Evolutionary conservation across 2,888 invertebrate species (phyloP), one percentile per base, ranked within the genome.

Genomic region (Spatulosminthurus flaviceps): DNA sequence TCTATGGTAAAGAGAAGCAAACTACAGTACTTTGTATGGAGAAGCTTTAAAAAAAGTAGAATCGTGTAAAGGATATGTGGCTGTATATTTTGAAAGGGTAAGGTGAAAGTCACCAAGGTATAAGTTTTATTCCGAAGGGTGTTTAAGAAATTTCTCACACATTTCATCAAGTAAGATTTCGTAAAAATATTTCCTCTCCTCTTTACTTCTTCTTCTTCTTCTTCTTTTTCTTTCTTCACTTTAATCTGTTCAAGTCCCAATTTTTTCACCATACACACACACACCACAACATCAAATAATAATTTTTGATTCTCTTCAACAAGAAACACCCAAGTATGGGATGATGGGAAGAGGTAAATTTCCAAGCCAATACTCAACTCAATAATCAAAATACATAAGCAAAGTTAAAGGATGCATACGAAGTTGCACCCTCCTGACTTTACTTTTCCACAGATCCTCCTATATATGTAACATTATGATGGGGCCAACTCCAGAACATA

Each of bases 121-220:
- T 51, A 2, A 29, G 11, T 42, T 21, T 61, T n/a, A 9, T 21
- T 22, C 41, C 21, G 34, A 29, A 51, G 51, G 51, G 61, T 74
- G 29, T 75, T 75, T 64, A 51, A 75, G 64, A 75, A 75, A 66
- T 64, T 64, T 75, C 64, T 75, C 75, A 64, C 75, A 64, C 64
- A 64, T 75, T 75, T 75, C 75, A 64, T 75, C 75, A 75, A 61
- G 61, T 29, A 61, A 61, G 64, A 64, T 75, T 75, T 66, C 16
- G 28, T 75, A 34, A 22, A 61, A 64, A 75, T 72, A 51, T 51
- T 51, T 51, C 16, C 51, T 19, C n/a, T n/a, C n/a, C n/a, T n/a
- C n/a, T n/a, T n/a, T n/a, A n/a, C n/a, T n/a, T n/a, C n/a, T n/a
- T n/a, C 7, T 7, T 41, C 41, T 9, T 13, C 13, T 13, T 41